Percentiles rank a stretch among this genome's conserved stretches.
Evolutionary conservation across 2,797 vertebrate species (phyloP).

Genomic region (Echiichthys vipera): DNA sequence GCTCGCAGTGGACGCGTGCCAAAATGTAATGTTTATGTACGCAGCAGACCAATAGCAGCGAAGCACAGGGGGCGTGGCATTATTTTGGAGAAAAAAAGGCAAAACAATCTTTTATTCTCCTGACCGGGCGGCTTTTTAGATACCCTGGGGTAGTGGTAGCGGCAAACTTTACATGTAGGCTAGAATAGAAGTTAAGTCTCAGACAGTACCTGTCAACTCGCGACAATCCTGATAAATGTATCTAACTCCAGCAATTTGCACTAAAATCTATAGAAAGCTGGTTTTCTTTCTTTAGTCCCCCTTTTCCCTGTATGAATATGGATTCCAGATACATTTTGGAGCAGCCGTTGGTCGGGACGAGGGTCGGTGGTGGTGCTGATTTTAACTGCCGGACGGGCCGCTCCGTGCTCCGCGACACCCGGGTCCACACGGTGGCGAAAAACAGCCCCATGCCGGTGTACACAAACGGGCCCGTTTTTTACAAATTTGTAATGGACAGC

Average conservation of each 20-base stretch:
- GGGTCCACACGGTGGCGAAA: constrained; percentile 62
- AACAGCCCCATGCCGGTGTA: constrained; percentile 63
- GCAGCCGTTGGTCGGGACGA: constrained; percentile 72
- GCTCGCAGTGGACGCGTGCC: constrained; percentile 82
- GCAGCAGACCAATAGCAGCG: constrained; percentile 75
- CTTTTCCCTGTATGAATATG: constrained; percentile 77
- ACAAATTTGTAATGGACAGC: constrained; percentile 72
- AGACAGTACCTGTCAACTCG: constrained; percentile 51
- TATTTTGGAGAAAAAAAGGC: constrained; percentile 82
- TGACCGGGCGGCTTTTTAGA: constrained; percentile 84
- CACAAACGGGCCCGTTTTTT: constrained; percentile 68
- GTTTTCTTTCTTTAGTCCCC: constrained; percentile 80
- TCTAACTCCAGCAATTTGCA: constrained; percentile 76
- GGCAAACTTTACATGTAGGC: constrained; percentile 73
- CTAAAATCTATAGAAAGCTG: constrained; percentile 78
- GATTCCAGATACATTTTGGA: constrained; percentile 84
- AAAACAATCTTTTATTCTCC: constrained; percentile 86
- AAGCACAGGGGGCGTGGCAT: constrained; percentile 83
- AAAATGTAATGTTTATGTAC: constrained; percentile 84
- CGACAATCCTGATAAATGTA: constrained; percentile 85
- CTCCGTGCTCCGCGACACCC: constrained; percentile 68
- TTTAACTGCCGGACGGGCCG: constrained; percentile 71
- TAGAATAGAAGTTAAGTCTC: constrained; percentile 63
- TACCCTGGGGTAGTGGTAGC: constrained; percentile 63
- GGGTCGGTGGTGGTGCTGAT: constrained; percentile 66